These are phyloP conservation scores for Microcebus murinus DNA, from an alignment of 2,113 vertebrate species.

Conservation along the genomic window DNA sequence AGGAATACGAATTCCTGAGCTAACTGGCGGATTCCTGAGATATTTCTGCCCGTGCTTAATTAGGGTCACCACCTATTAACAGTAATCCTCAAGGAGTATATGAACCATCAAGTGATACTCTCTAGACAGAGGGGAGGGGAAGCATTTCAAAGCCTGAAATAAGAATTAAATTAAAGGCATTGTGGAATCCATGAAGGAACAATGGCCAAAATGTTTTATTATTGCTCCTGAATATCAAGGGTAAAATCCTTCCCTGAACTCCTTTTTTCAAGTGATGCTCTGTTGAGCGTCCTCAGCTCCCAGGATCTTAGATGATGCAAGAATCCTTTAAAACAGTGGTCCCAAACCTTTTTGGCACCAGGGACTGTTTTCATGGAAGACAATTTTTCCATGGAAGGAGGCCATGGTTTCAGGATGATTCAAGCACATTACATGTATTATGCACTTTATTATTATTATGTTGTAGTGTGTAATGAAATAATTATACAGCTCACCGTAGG, in stretches of 20 bases:
- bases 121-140: background rate
- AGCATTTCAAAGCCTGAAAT: background rate
- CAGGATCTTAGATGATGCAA: background rate
- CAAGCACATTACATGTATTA: no score
- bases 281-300: background rate
- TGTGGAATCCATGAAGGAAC: background rate
- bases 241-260: background rate
- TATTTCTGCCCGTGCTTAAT: slow-evolving; percentile 22
- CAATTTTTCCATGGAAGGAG: no score
- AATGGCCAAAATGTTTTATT: background rate
- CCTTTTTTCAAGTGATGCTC: background rate
- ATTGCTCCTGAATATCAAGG: background rate
- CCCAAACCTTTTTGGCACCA: no score
- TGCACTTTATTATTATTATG: no score
- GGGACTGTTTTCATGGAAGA: no score
- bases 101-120: background rate
- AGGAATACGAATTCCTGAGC: background rate
- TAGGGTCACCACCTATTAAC: background rate
- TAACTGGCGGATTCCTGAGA: background rate
- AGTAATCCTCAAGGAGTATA: background rate
- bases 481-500: no score
- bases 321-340: background rate
- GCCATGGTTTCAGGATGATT: no score
- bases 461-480: no score
- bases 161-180: background rate